Evolutionary conservation across 2,797 vertebrate species (phyloP).

Genomic region (Momotus momota): DNA sequence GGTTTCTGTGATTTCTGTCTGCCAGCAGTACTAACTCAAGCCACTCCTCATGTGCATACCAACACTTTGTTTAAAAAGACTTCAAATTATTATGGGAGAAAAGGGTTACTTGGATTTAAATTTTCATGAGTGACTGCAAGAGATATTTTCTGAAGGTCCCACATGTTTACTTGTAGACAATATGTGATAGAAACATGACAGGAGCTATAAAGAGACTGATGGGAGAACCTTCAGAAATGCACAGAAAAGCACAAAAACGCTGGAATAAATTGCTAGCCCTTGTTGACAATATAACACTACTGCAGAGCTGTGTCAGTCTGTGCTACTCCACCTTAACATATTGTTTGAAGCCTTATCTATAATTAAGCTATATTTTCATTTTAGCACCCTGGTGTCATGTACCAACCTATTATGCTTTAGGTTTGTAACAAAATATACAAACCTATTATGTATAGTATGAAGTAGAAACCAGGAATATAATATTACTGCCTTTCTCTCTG

Average conservation of each 20-base stretch:
- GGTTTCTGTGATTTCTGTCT: neutral
- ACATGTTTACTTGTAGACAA: neutral
- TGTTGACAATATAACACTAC: neutral
- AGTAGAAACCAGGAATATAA: neutral
- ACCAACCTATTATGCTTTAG: conserved; percentile 24
- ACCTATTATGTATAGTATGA: neutral
- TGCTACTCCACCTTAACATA: conserved; percentile 28
- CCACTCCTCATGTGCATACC: fast-evolving
- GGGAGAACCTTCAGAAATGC: neutral
- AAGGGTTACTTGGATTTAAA: neutral
- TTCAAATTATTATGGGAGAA: neutral
- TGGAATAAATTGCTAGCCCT: neutral
- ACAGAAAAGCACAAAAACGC: neutral
- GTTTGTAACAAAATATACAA: conserved; percentile 36
- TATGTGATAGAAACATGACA: neutral
- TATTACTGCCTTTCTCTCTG: conserved; percentile 16
- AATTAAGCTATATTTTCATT: conserved; percentile 62
- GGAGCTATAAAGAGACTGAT: neutral
- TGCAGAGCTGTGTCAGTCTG: neutral
- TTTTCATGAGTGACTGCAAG: neutral
- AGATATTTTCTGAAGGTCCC: neutral
- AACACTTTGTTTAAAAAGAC: neutral
- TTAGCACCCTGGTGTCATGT: conserved; percentile 23
- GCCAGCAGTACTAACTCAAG: neutral
- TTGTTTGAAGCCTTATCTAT: conserved; percentile 14